Percentiles rank a stretch among this genome's conserved stretches.
Evolutionary conservation across 2,888 invertebrate species (phyloP).

Genomic region (Ectobius pallidus): DNA sequence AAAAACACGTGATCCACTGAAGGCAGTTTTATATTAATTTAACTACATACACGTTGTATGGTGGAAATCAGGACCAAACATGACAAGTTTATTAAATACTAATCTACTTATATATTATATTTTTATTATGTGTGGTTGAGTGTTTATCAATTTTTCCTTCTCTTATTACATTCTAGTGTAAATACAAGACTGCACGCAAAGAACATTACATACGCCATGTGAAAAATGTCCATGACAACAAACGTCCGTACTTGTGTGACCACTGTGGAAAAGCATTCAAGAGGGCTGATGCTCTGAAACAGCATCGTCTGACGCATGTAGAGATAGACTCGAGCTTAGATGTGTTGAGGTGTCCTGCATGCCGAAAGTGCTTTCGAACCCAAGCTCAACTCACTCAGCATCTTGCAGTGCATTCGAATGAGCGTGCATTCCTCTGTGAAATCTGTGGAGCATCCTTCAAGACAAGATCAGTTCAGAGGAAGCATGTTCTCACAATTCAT

Average conservation of each 20-base stretch:
- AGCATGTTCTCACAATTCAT: constrained; percentile 54
- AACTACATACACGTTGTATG: too few relatives aligned
- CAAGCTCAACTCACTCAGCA: constrained; percentile 50
- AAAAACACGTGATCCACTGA: too few relatives aligned
- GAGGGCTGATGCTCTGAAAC: constrained; percentile 57
- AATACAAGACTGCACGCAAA: constrained; percentile 52
- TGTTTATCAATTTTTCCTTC: too few relatives aligned
- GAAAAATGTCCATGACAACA: constrained; percentile 58
- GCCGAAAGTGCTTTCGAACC: constrained; percentile 52
- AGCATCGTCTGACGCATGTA: constrained; percentile 55
- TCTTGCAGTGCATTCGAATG: constrained; percentile 53
- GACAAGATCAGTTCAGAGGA: constrained; percentile 53
- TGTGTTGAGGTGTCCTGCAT: constrained; percentile 48
- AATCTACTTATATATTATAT: too few relatives aligned
- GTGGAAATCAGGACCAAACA: too few relatives aligned
- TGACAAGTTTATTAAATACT: too few relatives aligned
- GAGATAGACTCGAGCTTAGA: constrained; percentile 45
- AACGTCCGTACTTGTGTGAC: constrained; percentile 60
- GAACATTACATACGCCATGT: constrained; percentile 53
- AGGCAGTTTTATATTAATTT: too few relatives aligned
- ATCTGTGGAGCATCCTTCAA: constrained; percentile 57
- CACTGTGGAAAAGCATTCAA: constrained; percentile 60
- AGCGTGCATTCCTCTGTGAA: constrained; percentile 58
- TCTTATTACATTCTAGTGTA: constrained; percentile 48
- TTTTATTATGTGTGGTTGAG: not conserved